A percentile compares a stretch with the other conserved stretches of the same genome.
phyloP scores from a whole-genome alignment of 2,797 vertebrate genomes.

The Enoplosus armatus region DNA sequence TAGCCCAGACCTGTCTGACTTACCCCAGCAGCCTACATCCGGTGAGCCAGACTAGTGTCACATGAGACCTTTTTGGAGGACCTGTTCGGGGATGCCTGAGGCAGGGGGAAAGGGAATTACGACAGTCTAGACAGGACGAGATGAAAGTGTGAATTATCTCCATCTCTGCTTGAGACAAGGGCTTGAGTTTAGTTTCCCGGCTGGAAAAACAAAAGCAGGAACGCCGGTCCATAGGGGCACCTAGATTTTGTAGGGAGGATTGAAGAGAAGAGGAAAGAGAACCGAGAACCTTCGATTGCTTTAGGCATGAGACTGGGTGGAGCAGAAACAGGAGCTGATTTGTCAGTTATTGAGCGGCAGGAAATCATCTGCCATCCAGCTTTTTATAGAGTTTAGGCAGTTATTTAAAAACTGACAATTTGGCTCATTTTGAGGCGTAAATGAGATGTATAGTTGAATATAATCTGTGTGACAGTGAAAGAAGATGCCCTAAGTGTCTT shows the following conservation, averaged over 20 bases:
- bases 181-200: neutral
- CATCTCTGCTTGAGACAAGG: neutral
- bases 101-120: neutral
- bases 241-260: neutral
- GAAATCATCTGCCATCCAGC: no score
- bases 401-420: no score
- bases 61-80: neutral
- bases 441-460: no score
- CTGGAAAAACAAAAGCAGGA: neutral
- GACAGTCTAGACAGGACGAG: neutral
- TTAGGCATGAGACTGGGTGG: neutral
- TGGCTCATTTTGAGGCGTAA: no score
- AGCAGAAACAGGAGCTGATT: no score
- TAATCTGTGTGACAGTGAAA: no score
- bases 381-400: no score
- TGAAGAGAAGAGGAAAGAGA: neutral
- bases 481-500: neutral
- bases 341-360: no score
- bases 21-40: no score
- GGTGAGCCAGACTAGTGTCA: no score
- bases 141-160: neutral
- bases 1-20: no score
- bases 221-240: neutral
- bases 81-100: neutral
- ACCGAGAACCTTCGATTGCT: no score